Evolutionary conservation across 2,797 vertebrate genomes (phyloP).

Genomic region (Megaceryle alcyon): DNA sequence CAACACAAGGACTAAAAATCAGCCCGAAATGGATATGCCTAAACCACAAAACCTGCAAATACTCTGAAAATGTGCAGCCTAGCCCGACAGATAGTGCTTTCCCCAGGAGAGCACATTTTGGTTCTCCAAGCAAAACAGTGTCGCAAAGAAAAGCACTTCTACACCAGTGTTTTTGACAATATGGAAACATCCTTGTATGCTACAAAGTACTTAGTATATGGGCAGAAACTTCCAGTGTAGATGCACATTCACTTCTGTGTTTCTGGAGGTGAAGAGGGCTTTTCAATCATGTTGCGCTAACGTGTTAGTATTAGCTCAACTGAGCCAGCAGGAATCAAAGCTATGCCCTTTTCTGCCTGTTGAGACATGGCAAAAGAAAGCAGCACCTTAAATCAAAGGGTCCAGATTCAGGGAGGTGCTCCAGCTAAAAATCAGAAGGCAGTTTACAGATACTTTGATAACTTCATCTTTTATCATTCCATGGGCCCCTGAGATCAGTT

Average conservation of each 20-base stretch:
- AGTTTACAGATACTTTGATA: slow-evolving; percentile 54
- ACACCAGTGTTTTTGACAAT: not conserved
- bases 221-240: not conserved
- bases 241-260: not conserved
- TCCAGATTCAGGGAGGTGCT: slow-evolving; percentile 57
- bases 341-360: slow-evolving; percentile 45
- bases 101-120: not conserved
- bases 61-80: not conserved
- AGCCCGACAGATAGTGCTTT: not conserved
- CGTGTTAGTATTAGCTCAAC: not conserved
- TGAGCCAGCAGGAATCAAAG: slow-evolving; percentile 55
- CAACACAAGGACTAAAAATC: not conserved
- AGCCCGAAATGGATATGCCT: not conserved
- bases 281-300: slow-evolving; percentile 9
- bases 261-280: not conserved
- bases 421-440: slow-evolving; percentile 53
- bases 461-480: slow-evolving; percentile 52
- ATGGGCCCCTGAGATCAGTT: slow-evolving; percentile 32
- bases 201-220: not conserved
- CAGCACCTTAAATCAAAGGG: slow-evolving; percentile 65
- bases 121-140: not conserved
- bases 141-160: not conserved
- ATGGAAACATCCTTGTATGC: not conserved
- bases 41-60: not conserved
- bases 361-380: slow-evolving; percentile 57